Evolutionary conservation across 2,113 vertebrate genomes (phyloP), one percentile per base, ranked within the genome.

Genomic region (Oryzias javanicus): DNA sequence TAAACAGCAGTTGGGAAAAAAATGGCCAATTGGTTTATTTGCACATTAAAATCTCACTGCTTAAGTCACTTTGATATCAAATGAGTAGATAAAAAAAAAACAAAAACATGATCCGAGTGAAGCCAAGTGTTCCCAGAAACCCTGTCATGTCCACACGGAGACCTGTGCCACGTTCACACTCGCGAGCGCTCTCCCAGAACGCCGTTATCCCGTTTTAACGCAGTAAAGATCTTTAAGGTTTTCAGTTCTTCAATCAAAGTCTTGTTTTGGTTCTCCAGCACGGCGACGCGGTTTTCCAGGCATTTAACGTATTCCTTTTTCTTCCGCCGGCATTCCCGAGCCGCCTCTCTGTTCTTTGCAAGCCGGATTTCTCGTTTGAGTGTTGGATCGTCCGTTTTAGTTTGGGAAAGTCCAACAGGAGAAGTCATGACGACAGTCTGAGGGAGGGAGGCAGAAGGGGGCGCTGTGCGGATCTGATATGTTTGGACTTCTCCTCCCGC

Each of bases 241-340:
- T 97, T 98, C 80, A 98, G 89, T 88, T 98, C 95, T 76, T 98
- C 95, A 71, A 97, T 97, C 79, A 98, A 89, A 78, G 95, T 97
- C 88, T 96, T 97, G 88, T 97, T 97, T 88, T 97, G 95, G 79
- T 97, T 97, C 88, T 97, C 95, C 68, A 97, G 89, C 58, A 97
- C 95, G 0, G 95, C 95, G 6, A 96, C 95, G 6, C 94, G 90
- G 52, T 97, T 97, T 89, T 97, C 95, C 89, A 97, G 90, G 66
- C 95, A 97, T 81, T 97, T 96, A 19, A 97, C 94, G 1, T 97
- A 97, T 69, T 96, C 95, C 60, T 98, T 97, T 91, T 96, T 96
- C 91, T 97, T 97, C 47, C 95, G 83, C 0, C 95, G 93, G 76
- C 95, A 98, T 49, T 97, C 95, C 29, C 94, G 92, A 35, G 95